phyloP scores from a whole-genome alignment of 1,140 invertebrate genomes.

The Drosophila sp. region DNA sequence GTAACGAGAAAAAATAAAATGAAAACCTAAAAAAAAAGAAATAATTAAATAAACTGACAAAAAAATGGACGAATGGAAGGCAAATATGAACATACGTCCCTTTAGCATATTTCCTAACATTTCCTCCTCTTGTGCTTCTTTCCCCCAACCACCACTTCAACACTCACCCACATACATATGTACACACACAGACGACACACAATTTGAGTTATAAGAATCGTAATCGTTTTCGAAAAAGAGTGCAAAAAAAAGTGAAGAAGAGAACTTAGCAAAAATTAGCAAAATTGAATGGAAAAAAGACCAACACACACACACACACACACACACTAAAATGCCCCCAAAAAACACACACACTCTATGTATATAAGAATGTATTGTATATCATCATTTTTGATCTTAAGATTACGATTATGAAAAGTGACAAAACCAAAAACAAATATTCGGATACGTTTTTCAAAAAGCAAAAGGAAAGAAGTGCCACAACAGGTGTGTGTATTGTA shows the following conservation, averaged over 20 bases:
- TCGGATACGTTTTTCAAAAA: slow-evolving; percentile 18
- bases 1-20: slow-evolving; percentile 18
- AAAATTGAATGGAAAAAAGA: slow-evolving; percentile 69
- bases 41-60: background rate
- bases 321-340: background rate
- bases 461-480: slow-evolving; percentile 21
- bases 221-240: slow-evolving; percentile 62
- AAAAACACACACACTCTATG: slow-evolving; percentile 36
- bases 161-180: slow-evolving; percentile 32
- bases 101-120: slow-evolving; percentile 35
- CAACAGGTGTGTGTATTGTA: slow-evolving; percentile 51
- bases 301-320: slow-evolving; percentile 29
- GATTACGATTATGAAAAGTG: slow-evolving; percentile 40
- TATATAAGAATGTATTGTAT: slow-evolving; percentile 63
- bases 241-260: slow-evolving; percentile 36
- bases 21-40: background rate
- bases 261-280: slow-evolving; percentile 77
- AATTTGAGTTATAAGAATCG: slow-evolving; percentile 63
- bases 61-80: slow-evolving; percentile 34
- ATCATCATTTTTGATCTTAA: slow-evolving; percentile 52
- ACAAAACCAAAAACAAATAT: slow-evolving; percentile 17
- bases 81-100: slow-evolving; percentile 38
- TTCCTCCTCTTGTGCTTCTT: slow-evolving; percentile 67
- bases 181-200: slow-evolving; percentile 22
- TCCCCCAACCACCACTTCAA: slow-evolving; percentile 44